Percentiles rank a stretch among this genome's conserved stretches.
phyloP scores from a whole-genome alignment of 23 tunicate genomes.

The Clavelina lepadiformis region DNA sequence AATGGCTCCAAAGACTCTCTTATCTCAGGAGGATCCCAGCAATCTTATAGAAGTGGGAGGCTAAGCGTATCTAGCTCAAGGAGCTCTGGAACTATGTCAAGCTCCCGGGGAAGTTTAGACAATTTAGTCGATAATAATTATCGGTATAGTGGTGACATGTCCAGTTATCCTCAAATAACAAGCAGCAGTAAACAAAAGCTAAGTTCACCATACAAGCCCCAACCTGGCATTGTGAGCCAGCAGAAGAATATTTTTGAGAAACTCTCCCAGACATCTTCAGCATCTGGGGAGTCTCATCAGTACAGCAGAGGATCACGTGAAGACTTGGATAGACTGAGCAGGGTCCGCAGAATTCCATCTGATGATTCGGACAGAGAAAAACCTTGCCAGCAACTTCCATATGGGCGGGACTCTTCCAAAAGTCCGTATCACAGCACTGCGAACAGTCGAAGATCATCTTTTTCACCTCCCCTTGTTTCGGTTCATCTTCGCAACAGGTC shows the following conservation, averaged over 20 bases:
- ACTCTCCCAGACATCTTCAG: conserved; percentile 15
- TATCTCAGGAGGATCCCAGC: conserved; percentile 43
- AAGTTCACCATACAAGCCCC: conserved; percentile 39
- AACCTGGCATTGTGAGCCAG: conserved; percentile 42
- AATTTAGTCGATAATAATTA: conserved; percentile 24
- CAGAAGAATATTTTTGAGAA: conserved; percentile 55
- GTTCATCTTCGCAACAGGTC: conserved; percentile 15
- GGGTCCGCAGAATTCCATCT: conserved; percentile 22
- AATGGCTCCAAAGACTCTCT: conserved; percentile 62
- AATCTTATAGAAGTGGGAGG: conserved; percentile 20
- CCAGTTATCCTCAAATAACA: conserved; percentile 5
- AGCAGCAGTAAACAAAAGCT: conserved; percentile 9
- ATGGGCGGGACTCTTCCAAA: background rate
- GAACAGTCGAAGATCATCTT: conserved; percentile 6
- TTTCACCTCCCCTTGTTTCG: conserved; percentile 9
- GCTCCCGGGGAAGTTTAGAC: conserved; percentile 65
- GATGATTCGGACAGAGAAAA: conserved; percentile 13
- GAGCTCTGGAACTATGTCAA: conserved; percentile 67
- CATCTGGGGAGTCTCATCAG: background rate
- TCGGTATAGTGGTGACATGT: background rate
- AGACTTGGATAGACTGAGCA: conserved; percentile 5
- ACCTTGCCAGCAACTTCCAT: background rate
- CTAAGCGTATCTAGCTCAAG: conserved; percentile 44
- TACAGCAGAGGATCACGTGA: conserved; percentile 8
- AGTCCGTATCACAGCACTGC: background rate